Conservation (phyloP, 2,888 invertebrate genomes). For the Sphaerophoria taeniata region DNA sequence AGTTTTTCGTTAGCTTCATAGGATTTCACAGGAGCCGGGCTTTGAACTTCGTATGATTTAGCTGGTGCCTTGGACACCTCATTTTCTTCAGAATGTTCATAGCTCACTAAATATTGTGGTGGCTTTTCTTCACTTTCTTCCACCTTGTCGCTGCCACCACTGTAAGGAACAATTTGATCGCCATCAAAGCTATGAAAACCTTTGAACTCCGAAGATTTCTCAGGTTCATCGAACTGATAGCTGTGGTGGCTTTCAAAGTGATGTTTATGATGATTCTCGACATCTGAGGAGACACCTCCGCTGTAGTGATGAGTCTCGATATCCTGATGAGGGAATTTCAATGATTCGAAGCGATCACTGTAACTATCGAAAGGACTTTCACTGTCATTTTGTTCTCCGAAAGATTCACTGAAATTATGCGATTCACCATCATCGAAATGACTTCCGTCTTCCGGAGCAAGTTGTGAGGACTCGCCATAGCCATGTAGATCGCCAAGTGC, state of each 20-base stretch:
- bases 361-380: constrained; percentile 43
- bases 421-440: constrained; percentile 50
- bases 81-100: constrained; percentile 37
- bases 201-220: constrained; percentile 33
- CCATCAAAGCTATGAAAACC: constrained; percentile 35
- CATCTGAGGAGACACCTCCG: constrained; percentile 13
- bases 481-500: constrained; percentile 50
- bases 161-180: constrained; percentile 58
- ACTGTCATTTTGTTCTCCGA: constrained; percentile 42
- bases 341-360: constrained; percentile 45
- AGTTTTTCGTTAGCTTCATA: not conserved
- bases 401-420: constrained; percentile 26
- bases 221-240: constrained; percentile 43
- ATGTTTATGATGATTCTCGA: constrained; percentile 12
- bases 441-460: constrained; percentile 66
- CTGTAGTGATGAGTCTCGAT: constrained; percentile 60
- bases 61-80: constrained; percentile 8
- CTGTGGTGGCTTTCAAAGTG: constrained; percentile 29
- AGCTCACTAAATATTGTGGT: constrained; percentile 13
- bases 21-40: not conserved
- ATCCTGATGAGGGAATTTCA: constrained; percentile 56
- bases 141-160: constrained; percentile 46
- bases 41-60: constrained; percentile 10
- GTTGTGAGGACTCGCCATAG: constrained; percentile 37
- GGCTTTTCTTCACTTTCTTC: constrained; percentile 26